phyloP scores from a whole-genome alignment of 2,888 invertebrate genomes.

The Parelbella ahira region DNA sequence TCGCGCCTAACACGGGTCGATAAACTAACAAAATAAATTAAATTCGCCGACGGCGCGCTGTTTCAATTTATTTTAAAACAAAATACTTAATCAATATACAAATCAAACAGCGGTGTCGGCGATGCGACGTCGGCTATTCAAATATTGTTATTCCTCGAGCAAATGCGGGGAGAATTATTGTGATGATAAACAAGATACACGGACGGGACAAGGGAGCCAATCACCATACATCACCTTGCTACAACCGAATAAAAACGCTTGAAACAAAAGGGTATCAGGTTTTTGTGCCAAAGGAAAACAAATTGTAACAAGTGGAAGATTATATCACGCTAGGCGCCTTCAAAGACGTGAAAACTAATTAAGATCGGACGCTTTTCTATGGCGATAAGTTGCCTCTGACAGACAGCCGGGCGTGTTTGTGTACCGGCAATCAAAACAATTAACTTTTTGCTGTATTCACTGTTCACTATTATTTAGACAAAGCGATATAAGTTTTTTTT shows the following conservation, averaged over 20 bases:
- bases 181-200: slow-evolving; percentile 76
- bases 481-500: slow-evolving; percentile 37
- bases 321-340: slow-evolving; percentile 75
- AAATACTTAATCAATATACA: slow-evolving; percentile 64
- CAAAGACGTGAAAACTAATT: slow-evolving; percentile 79
- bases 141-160: slow-evolving; percentile 62
- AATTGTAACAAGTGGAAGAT: slow-evolving; percentile 77
- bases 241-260: slow-evolving; percentile 68
- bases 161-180: slow-evolving; percentile 68
- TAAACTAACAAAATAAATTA: slow-evolving; percentile 59
- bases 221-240: slow-evolving; percentile 77
- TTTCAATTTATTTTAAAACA: slow-evolving; percentile 65
- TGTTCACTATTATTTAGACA: slow-evolving; percentile 51
- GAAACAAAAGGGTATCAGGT: slow-evolving; percentile 68
- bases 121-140: slow-evolving; percentile 51
- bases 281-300: slow-evolving; percentile 74
- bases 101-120: slow-evolving; percentile 55
- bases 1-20: slow-evolving; percentile 36
- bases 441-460: slow-evolving; percentile 71
- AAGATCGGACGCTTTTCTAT: slow-evolving; percentile 78
- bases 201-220: slow-evolving; percentile 72
- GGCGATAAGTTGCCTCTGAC: slow-evolving; percentile 72
- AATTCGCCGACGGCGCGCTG: slow-evolving; percentile 58
- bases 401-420: slow-evolving; percentile 67
- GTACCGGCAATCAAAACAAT: slow-evolving; percentile 78